phyloP scores from a whole-genome alignment of 2,797 vertebrate genomes.

The Alca torda region DNA sequence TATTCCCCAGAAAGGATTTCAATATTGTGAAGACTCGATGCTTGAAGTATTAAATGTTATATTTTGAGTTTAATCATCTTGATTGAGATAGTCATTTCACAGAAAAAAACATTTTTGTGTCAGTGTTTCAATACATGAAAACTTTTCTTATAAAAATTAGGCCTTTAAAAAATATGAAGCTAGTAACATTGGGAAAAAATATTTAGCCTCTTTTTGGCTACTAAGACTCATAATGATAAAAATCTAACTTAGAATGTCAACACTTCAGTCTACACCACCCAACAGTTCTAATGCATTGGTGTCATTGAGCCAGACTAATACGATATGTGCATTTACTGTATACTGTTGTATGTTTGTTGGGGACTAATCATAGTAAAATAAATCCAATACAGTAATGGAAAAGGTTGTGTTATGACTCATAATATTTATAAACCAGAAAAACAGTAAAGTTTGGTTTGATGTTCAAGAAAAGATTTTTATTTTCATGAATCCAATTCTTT shows the following conservation, averaged over 20 bases:
- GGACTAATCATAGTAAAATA: conserved; percentile 9
- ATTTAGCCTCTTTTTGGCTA: not conserved
- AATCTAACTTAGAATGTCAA: not conserved
- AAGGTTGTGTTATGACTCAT: not conserved
- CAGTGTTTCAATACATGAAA: not conserved
- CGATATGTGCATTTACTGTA: not conserved
- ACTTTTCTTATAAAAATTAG: not conserved
- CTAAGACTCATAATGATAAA: not conserved
- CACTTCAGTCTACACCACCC: not conserved
- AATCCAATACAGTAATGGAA: not conserved
- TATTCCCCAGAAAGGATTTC: not conserved
- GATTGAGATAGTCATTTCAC: not conserved
- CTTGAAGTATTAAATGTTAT: not conserved
- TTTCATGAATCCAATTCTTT: conserved; percentile 33
- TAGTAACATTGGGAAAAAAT: not conserved
- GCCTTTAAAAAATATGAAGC: not conserved
- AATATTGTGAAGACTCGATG: not conserved
- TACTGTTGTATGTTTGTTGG: not conserved
- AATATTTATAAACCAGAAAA: conserved; percentile 26
- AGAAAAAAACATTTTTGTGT: not conserved
- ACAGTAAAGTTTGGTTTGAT: not conserved
- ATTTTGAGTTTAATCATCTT: not conserved
- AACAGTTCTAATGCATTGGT: not conserved
- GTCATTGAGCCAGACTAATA: not conserved
- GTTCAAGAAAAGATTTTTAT: not conserved